A percentile compares a stretch with the other conserved stretches of the same genome.
Evolutionary conservation across 2,113 vertebrate species (phyloP).

Genomic region (Plotosus lineatus): DNA sequence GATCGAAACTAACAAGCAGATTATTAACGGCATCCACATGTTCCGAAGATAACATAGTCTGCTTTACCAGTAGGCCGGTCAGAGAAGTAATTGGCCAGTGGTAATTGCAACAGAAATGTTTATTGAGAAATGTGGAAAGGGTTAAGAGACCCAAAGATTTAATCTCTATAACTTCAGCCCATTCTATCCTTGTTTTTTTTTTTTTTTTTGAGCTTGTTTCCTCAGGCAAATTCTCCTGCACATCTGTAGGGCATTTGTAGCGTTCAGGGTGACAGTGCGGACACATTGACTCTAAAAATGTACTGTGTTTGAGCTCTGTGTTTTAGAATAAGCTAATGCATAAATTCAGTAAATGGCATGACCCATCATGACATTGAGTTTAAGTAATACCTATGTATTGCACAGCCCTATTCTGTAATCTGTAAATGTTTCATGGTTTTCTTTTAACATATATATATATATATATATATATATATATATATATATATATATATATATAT

Average conservation of each 20-base stretch:
- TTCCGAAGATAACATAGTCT: constrained; percentile 54
- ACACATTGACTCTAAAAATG: constrained; percentile 22
- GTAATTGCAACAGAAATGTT: constrained; percentile 55
- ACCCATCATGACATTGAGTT: constrained; percentile 7
- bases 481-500: too few relatives aligned
- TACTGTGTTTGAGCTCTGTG: not conserved
- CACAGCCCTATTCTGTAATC: not conserved
- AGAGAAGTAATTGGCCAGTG: constrained; percentile 51
- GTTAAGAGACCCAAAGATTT: constrained; percentile 44
- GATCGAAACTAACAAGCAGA: constrained; percentile 45
- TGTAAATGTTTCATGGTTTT: constrained; percentile 2
- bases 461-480: too few relatives aligned
- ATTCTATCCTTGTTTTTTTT: constrained; percentile 39
- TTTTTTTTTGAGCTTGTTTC: constrained; percentile 43
- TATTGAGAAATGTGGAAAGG: constrained; percentile 50
- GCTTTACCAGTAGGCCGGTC: constrained; percentile 56
- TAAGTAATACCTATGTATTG: not conserved
- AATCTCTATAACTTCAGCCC: constrained; percentile 33
- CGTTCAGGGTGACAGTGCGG: constrained; percentile 46
- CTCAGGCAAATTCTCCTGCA: constrained; percentile 48
- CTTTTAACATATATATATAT: too few relatives aligned
- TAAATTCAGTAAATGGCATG: constrained; percentile 1
- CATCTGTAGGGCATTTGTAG: constrained; percentile 61
- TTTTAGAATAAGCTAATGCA: constrained; percentile 23
- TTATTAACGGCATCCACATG: constrained; percentile 64